Evolutionary conservation across 1,140 invertebrate species (phyloP), one percentile per base, ranked within the genome.

Genomic region (Lepidostoma basale): DNA sequence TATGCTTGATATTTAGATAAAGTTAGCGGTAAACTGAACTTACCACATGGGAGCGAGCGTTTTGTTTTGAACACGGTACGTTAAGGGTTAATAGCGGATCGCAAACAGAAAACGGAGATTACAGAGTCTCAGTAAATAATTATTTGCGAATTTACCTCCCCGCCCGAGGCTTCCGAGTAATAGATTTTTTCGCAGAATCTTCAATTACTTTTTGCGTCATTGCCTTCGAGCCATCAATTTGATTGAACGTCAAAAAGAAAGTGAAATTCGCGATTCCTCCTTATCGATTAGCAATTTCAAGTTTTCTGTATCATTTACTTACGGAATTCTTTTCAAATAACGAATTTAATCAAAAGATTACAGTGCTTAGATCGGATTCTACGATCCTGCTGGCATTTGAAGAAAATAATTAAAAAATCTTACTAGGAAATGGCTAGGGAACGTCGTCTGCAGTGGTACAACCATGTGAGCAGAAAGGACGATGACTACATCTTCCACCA

Each of bases 151-250:
- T 54, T 54, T 30, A 3, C 14, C 14, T 23, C 45, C 45, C 14
- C 26, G 49, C 49, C 49, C 6, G 12, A 28, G 49, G 26, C 30
- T 10, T 14, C 52, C 12, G 10, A 20, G 30, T 40, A 59, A 59
- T 59, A 59, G 54, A 59, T 59, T 59, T 59, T 59, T 59, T 23
- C 18, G 3, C 1, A 20, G 54, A 59, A 59, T 59, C 54, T 59
- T 22, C 16, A 40, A 59, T 59, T 59, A 59, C 33, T 40, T 59
- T 40, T 59, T 40, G 54, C 30, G 30, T 40, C 54, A 59, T 59
- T 59, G 54, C 30, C 30, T 40, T 20, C 12, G 20, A 40, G 54
- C 33, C 54, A 59, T 59, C 54, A 59, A 39, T 59, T 40, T 40
- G 54, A 59, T 59, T 39, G 36, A 59, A 59, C 18, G 54, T 39